Conservation (phyloP, 2,797 vertebrate species). For the Cynodonichthys magdalenae region DNA sequence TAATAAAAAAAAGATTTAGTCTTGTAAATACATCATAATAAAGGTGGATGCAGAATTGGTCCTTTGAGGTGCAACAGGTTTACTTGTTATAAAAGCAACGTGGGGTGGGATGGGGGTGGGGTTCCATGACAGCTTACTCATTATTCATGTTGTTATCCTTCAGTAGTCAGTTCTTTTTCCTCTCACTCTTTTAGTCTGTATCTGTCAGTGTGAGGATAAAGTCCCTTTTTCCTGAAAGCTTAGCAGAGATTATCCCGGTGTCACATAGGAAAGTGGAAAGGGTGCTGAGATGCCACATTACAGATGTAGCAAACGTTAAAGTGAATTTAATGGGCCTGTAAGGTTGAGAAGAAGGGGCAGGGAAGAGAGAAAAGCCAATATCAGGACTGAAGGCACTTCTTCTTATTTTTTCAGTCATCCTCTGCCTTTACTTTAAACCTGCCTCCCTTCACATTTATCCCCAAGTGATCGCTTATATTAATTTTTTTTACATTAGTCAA, state of each 20-base stretch:
- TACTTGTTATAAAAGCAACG: slow-evolving; percentile 46
- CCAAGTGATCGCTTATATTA: neutral
- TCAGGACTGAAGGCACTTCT: slow-evolving; percentile 15
- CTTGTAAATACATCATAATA: too few relatives aligned
- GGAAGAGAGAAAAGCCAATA: slow-evolving; percentile 24
- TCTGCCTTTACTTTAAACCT: neutral
- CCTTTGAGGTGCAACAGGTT: slow-evolving; percentile 49
- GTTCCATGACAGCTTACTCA: slow-evolving; percentile 68
- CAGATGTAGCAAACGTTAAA: slow-evolving; percentile 75
- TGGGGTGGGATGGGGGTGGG: slow-evolving; percentile 28
- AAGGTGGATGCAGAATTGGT: slow-evolving; percentile 17
- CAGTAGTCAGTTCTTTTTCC: slow-evolving; percentile 53
- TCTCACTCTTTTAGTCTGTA: slow-evolving; percentile 54
- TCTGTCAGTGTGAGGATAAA: slow-evolving; percentile 67
- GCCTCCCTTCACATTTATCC: slow-evolving; percentile 13
- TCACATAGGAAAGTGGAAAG: slow-evolving; percentile 63
- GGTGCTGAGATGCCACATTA: slow-evolving; percentile 74
- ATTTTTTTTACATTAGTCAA: neutral
- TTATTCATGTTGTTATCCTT: slow-evolving; percentile 76
- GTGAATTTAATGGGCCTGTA: slow-evolving; percentile 71
- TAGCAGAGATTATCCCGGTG: slow-evolving; percentile 72
- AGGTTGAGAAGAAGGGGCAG: slow-evolving; percentile 46
- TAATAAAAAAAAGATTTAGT: too few relatives aligned
- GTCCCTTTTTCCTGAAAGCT: slow-evolving; percentile 70
- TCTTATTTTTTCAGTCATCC: slow-evolving; percentile 14